Percentiles rank a stretch among this genome's conserved stretches.
phyloP scores from a whole-genome alignment of 1,140 invertebrate species.

The Wasmannia auropunctata region DNA sequence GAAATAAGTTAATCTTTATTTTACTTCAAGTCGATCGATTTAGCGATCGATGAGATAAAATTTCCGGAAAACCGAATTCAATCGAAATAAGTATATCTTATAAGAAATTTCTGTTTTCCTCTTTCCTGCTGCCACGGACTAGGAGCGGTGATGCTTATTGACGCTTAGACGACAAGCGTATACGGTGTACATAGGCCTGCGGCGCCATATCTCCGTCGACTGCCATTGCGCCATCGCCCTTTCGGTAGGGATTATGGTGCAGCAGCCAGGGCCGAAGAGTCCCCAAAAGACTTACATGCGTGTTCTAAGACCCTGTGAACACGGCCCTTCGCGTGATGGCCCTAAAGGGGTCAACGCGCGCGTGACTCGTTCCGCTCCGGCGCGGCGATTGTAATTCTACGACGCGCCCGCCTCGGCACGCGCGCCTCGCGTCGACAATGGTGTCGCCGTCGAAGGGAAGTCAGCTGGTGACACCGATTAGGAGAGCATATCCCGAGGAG shows the following conservation, averaged over 20 bases:
- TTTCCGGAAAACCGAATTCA: neutral
- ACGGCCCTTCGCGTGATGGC: constrained; percentile 74
- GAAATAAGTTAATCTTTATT: neutral
- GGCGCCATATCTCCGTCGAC: neutral
- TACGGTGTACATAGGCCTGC: neutral
- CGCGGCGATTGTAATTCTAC: constrained; percentile 21
- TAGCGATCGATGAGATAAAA: neutral
- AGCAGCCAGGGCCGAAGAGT: constrained; percentile 43
- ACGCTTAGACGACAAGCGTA: no score
- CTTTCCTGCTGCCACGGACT: neutral
- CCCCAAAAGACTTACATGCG: constrained; percentile 72
- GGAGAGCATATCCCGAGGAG: constrained; percentile 66
- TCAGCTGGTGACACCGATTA: constrained; percentile 70
- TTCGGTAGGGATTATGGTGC: constrained; percentile 18
- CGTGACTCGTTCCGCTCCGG: constrained; percentile 23
- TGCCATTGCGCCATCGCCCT: constrained; percentile 41
- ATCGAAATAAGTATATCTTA: neutral
- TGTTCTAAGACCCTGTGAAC: constrained; percentile 74
- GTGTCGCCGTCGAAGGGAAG: constrained; percentile 62
- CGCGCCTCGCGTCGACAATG: constrained; percentile 21
- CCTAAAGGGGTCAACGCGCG: constrained; percentile 66
- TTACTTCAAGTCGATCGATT: neutral
- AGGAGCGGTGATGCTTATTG: no score
- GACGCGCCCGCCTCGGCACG: neutral
- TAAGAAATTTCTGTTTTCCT: neutral